phyloP scores from a whole-genome alignment of 2,888 invertebrate species.

The Drosophila kokeensis region DNA sequence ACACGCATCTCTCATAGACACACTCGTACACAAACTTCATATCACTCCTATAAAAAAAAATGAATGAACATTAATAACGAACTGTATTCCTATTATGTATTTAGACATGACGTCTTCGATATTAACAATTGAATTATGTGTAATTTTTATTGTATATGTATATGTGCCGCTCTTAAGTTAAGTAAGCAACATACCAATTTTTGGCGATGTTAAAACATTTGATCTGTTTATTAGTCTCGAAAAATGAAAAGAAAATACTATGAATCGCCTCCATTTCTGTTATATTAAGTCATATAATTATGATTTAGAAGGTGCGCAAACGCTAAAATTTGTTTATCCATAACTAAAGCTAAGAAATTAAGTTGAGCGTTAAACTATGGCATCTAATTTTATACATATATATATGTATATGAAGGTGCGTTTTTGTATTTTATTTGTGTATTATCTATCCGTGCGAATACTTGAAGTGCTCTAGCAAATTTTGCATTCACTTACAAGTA shows the following conservation, averaged over 20 bases:
- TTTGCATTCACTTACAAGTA: constrained; percentile 24
- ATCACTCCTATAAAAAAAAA: constrained; percentile 61
- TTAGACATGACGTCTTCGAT: constrained; percentile 51
- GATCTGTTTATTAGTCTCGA: constrained; percentile 49
- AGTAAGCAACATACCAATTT: constrained; percentile 28
- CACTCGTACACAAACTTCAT: constrained; percentile 51
- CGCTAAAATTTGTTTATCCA: constrained; percentile 31
- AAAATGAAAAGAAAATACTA: constrained; percentile 8
- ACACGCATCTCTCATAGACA: constrained; percentile 71
- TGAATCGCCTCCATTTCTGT: constrained; percentile 14
- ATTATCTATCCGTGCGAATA: constrained; percentile 14
- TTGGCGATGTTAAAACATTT: constrained; percentile 38
- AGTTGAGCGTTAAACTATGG: constrained; percentile 39
- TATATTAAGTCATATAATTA: constrained; percentile 34
- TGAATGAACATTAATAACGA: constrained; percentile 50
- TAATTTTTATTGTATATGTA: constrained; percentile 40
- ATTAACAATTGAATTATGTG: constrained; percentile 57
- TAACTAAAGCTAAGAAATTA: constrained; percentile 28
- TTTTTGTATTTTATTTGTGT: constrained; percentile 28
- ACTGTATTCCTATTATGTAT: constrained; percentile 76
- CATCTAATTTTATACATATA: constrained; percentile 9
- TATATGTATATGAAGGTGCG: constrained; percentile 23
- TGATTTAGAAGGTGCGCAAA: constrained; percentile 28
- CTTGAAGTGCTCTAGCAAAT: constrained; percentile 18
- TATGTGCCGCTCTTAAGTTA: constrained; percentile 43